Percentiles rank a stretch among this genome's conserved stretches.
phyloP scores from a whole-genome alignment of 64 coral and sea anemone species.

The Acropora tenuis region DNA sequence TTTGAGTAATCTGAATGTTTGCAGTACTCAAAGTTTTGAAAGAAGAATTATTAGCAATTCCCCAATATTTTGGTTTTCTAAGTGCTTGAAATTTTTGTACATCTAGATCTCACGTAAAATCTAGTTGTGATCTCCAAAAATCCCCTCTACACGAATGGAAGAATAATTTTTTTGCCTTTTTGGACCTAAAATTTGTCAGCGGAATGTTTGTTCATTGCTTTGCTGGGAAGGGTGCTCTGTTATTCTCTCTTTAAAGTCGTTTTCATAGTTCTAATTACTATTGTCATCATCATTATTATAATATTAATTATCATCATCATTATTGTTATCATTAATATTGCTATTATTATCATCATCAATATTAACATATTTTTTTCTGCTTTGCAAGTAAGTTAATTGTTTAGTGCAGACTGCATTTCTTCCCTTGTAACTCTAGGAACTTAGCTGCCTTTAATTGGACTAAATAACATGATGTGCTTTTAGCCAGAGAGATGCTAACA shows the following conservation, averaged over 20 bases:
- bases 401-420: not conserved
- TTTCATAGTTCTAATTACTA: not conserved
- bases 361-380: no score
- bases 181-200: not conserved
- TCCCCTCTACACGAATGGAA: no score
- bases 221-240: not conserved
- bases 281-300: not conserved
- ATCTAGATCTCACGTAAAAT: not conserved
- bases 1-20: not conserved
- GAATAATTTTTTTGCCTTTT: not conserved
- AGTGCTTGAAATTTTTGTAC: not conserved
- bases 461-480: conserved; percentile 45
- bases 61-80: not conserved
- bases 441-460: conserved; percentile 35
- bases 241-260: not conserved
- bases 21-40: not conserved
- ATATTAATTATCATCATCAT: no score
- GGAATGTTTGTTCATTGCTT: not conserved
- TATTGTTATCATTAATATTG: no score
- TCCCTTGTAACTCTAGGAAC: conserved; percentile 1
- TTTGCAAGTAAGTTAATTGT: no score
- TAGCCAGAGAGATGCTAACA: conserved; percentile 41
- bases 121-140: not conserved
- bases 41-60: not conserved
- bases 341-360: no score